Evolutionary conservation across 2,888 invertebrate species (phyloP).

Genomic region (Erebia aethiops): DNA sequence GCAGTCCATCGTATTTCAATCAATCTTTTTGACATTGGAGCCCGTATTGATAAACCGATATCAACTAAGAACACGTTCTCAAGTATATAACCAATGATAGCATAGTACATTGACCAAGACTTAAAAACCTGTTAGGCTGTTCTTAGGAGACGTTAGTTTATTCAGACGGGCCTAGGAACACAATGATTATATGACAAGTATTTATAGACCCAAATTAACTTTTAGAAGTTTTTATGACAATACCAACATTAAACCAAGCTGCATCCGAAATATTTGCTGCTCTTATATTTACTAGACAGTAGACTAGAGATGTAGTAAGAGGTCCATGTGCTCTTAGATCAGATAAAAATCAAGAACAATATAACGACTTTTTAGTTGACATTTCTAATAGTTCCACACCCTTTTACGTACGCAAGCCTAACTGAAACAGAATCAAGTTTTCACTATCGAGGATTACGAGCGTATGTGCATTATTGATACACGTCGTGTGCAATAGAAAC

Average conservation of each 20-base stretch:
- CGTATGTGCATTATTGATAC: slow-evolving; percentile 33
- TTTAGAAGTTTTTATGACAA: too few species aligned
- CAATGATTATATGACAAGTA: too few species aligned
- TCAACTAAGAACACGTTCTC: too few species aligned
- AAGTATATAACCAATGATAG: too few species aligned
- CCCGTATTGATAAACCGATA: not conserved
- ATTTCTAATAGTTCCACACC: slow-evolving; percentile 22
- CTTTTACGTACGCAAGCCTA: slow-evolving; percentile 12
- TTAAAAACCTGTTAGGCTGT: too few species aligned
- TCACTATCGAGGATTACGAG: slow-evolving; percentile 23
- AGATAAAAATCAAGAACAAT: slow-evolving; percentile 16
- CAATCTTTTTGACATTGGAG: not conserved
- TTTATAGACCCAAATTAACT: too few species aligned
- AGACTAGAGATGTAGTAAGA: not conserved
- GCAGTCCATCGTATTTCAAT: not conserved
- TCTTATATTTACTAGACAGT: not conserved
- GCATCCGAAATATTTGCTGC: not conserved
- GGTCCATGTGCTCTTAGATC: slow-evolving; percentile 5
- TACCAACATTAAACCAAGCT: too few species aligned
- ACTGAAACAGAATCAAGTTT: slow-evolving; percentile 27
- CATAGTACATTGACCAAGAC: too few species aligned
- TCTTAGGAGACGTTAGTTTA: too few species aligned
- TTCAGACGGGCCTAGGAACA: too few species aligned
- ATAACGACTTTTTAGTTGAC: slow-evolving; percentile 3
- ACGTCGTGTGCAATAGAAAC: slow-evolving; percentile 32